Conservation (phyloP, 2,888 invertebrate species). For the Sarcophaga subvicina region DNA sequence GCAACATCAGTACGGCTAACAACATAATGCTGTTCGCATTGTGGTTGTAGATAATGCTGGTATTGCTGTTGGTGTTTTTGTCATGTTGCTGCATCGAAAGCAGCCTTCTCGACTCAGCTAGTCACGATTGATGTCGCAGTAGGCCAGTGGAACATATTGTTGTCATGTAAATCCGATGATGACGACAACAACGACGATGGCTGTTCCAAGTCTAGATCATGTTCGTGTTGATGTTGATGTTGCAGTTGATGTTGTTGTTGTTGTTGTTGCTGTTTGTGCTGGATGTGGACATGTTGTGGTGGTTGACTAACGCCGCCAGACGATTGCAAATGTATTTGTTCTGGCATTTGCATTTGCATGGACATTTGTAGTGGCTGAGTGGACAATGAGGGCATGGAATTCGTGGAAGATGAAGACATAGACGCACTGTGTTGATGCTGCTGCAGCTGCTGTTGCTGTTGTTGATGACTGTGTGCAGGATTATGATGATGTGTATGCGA, state of each 20-base stretch:
- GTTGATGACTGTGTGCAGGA: slow-evolving; percentile 36
- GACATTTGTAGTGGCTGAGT: slow-evolving; percentile 67
- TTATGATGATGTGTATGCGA: slow-evolving; percentile 69
- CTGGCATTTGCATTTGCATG: slow-evolving; percentile 67
- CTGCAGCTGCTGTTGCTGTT: slow-evolving; percentile 10
- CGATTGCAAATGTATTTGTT: slow-evolving; percentile 59
- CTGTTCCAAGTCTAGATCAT: slow-evolving; percentile 60
- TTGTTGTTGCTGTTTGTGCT: slow-evolving; percentile 65
- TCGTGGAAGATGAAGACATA: slow-evolving; percentile 73
- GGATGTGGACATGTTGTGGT: slow-evolving; percentile 66
- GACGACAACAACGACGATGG: slow-evolving; percentile 33
- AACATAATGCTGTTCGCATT: slow-evolving; percentile 53
- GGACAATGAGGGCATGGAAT: slow-evolving; percentile 74
- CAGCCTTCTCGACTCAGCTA: slow-evolving; percentile 77
- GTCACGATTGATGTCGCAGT: slow-evolving; percentile 80
- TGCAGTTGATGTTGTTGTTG: slow-evolving; percentile 55
- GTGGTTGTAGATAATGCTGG: slow-evolving; percentile 47
- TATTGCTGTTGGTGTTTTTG: slow-evolving; percentile 54
- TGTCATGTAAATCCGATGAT: slow-evolving; percentile 69
- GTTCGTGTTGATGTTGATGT: slow-evolving; percentile 65
- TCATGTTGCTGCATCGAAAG: slow-evolving; percentile 66
- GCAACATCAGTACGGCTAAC: slow-evolving; percentile 35
- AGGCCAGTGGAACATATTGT: slow-evolving; percentile 77
- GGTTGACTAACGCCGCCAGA: slow-evolving; percentile 50
- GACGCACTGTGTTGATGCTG: slow-evolving; percentile 69